A percentile compares a stretch with the other conserved stretches of the same genome.
phyloP scores from a whole-genome alignment of 2,888 invertebrate species.

The Phaonia tiefii region DNA sequence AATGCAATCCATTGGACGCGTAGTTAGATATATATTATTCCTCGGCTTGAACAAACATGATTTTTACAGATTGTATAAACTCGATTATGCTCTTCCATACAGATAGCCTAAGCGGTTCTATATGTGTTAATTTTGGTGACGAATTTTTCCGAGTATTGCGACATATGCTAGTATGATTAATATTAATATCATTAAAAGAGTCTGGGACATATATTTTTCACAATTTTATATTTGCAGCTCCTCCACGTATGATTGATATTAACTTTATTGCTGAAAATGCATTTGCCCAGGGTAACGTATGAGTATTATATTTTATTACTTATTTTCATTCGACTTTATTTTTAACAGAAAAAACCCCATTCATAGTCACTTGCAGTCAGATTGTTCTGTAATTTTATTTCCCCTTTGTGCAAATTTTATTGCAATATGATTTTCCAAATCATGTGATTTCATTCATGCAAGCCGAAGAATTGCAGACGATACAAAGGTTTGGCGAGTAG shows the following conservation, averaged over 20 bases:
- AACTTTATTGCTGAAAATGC: background rate
- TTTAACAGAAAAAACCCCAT: background rate
- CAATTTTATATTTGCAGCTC: no score
- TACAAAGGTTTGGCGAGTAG: background rate
- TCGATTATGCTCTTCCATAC: no score
- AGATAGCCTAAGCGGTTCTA: no score
- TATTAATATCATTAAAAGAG: no score
- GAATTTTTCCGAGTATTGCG: no score
- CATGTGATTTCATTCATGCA: constrained; percentile 43
- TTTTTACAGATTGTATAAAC: no score
- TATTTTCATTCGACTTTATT: background rate
- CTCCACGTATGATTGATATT: background rate
- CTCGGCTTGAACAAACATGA: no score
- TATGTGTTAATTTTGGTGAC: no score
- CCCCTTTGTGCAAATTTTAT: constrained; percentile 43
- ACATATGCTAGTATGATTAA: no score
- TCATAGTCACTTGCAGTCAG: background rate
- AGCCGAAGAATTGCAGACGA: constrained; percentile 18
- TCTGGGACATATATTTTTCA: no score
- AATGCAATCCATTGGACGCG: no score
- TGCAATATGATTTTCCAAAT: constrained; percentile 60
- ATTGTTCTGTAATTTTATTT: constrained; percentile 29
- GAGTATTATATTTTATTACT: background rate
- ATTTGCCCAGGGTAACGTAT: background rate
- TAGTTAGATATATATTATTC: no score